These are phyloP conservation scores for Papilio polyxenes DNA, from an alignment of 1,140 invertebrate species.

Conservation along the genomic window DNA sequence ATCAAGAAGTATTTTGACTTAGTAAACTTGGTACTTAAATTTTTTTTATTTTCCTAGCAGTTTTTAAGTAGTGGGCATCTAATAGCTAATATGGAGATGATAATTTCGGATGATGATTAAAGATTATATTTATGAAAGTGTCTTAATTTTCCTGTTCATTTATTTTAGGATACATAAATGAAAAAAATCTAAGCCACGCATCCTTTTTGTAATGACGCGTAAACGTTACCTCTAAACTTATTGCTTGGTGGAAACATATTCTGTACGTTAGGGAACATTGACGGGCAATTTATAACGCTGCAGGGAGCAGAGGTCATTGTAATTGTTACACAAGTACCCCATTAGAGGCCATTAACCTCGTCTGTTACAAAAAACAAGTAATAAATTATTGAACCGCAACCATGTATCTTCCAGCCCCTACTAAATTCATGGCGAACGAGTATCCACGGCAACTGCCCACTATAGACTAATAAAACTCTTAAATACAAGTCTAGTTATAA, in stretches of 20 bases:
- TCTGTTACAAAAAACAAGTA: slow-evolving; percentile 59
- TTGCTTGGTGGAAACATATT: not conserved
- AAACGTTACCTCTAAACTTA: not conserved
- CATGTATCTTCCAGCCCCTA: slow-evolving; percentile 56
- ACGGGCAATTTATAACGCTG: slow-evolving; percentile 45
- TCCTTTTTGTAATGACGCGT: not conserved
- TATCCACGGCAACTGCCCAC: slow-evolving; percentile 42
- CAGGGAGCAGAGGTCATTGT: slow-evolving; percentile 50
- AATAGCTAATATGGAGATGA: too few relatives aligned
- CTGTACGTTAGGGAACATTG: slow-evolving; percentile 42
- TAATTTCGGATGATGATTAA: too few relatives aligned
- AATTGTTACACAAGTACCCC: slow-evolving; percentile 56
- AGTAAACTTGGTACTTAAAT: too few relatives aligned
- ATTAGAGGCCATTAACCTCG: slow-evolving; percentile 62
- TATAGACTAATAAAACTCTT: slow-evolving; percentile 37
- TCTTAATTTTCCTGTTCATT: too few relatives aligned
- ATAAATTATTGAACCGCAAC: slow-evolving; percentile 61
- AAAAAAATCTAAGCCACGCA: not conserved
- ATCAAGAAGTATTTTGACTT: not conserved
- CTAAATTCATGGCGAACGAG: slow-evolving; percentile 55
- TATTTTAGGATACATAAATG: not conserved
- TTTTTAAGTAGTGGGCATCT: too few relatives aligned
- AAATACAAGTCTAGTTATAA: slow-evolving; percentile 1
- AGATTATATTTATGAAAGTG: too few relatives aligned
- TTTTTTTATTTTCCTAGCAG: too few relatives aligned